These are phyloP conservation scores for Scaptodrosophila lebanonensis DNA, from an alignment of 1,140 invertebrate species.

Conservation along the genomic window DNA sequence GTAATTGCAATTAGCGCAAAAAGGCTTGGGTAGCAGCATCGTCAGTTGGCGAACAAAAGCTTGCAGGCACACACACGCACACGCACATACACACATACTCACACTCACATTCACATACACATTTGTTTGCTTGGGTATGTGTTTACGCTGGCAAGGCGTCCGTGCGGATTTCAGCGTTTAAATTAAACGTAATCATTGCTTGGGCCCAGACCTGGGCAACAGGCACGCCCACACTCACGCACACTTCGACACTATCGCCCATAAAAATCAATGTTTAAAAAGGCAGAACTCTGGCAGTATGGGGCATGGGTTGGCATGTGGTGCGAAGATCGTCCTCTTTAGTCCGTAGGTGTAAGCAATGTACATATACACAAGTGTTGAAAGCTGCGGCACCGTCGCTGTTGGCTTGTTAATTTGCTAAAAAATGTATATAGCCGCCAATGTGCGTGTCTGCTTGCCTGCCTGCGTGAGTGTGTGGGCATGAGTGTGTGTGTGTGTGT, in stretches of 20 bases:
- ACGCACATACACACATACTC: not conserved
- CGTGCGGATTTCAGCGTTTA: constrained; percentile 37
- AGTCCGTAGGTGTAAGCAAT: too few species aligned
- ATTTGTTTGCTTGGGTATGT: constrained; percentile 23
- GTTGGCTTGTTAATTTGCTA: constrained; percentile 51
- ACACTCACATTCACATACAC: not conserved
- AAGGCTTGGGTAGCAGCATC: constrained; percentile 22
- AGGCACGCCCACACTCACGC: not conserved
- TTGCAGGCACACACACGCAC: not conserved
- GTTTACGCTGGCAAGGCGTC: constrained; percentile 33
- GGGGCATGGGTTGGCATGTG: too few species aligned
- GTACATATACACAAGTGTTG: constrained; percentile 13
- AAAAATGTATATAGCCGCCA: constrained; percentile 27
- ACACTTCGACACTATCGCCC: constrained; percentile 1
- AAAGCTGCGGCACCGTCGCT: constrained; percentile 1
- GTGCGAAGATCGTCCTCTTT: too few species aligned
- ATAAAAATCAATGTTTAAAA: constrained; percentile 44
- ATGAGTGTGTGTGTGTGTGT: constrained; percentile 3
- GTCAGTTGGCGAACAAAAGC: constrained; percentile 15
- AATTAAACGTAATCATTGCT: constrained; percentile 19
- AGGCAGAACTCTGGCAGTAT: constrained; percentile 13
- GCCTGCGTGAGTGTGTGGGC: too few species aligned
- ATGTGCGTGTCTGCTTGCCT: not conserved
- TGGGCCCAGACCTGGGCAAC: constrained; percentile 14
- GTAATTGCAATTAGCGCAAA: constrained; percentile 60